Evolutionary conservation across 37 sponge, comb jelly and placozoan species (phyloP).

Genomic region (Aphrocallistes beatrix): DNA sequence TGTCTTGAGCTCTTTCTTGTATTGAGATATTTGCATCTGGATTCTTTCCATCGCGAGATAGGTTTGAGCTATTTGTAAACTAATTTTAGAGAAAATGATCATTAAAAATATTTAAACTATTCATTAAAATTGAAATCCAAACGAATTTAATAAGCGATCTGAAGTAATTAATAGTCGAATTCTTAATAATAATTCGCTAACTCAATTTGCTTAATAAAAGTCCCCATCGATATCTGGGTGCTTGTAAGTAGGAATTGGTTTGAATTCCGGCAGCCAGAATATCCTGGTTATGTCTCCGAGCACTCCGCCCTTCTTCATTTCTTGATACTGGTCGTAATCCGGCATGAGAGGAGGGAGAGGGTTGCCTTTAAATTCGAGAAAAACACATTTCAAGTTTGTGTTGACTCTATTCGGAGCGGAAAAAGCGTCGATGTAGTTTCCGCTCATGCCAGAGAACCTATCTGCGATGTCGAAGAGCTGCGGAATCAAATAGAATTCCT

Average conservation of each 20-base stretch:
- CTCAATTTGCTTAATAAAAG: neutral
- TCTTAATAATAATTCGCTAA: no score
- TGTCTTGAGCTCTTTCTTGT: neutral
- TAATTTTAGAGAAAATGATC: no score
- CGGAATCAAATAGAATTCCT: neutral
- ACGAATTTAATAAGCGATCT: no score
- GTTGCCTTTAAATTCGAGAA: neutral
- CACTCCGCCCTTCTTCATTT: neutral
- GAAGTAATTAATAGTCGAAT: no score
- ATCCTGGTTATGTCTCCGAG: conserved; percentile 11
- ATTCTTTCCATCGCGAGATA: neutral
- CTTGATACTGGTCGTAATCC: neutral
- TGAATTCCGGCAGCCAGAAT: conserved; percentile 16
- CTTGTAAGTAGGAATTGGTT: conserved; percentile 10
- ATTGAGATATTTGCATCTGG: neutral
- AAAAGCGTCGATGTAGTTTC: neutral
- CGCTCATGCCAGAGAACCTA: neutral
- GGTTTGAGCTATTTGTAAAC: no score
- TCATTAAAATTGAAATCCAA: no score
- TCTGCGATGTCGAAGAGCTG: conserved; percentile 3
- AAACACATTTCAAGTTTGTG: neutral
- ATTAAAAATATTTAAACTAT: no score
- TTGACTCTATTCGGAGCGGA: neutral
- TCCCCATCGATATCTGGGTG: neutral
- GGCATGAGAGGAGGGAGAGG: conserved; percentile 10